Conservation (phyloP, 2,797 vertebrate genomes). For the Menidia menidia region DNA sequence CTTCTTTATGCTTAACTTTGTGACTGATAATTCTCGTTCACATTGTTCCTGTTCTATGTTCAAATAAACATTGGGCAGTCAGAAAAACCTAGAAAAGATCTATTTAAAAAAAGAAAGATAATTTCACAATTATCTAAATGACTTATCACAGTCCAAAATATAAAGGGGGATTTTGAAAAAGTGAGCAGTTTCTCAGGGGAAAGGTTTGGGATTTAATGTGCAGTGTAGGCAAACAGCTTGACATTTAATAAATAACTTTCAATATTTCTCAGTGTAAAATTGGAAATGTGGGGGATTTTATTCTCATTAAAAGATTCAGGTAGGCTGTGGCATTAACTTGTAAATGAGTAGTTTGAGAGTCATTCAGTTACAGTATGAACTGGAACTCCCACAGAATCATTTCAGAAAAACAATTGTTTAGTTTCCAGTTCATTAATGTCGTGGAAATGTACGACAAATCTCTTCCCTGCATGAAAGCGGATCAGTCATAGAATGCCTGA, state of each 20-base stretch:
- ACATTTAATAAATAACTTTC: neutral
- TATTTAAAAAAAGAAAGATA: neutral
- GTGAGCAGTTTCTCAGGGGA: neutral
- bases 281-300: neutral
- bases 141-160: neutral
- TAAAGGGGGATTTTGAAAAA: neutral
- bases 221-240: neutral
- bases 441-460: no score
- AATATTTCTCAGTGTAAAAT: neutral
- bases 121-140: neutral
- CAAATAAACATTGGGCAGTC: no score
- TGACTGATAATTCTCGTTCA: constrained; percentile 6
- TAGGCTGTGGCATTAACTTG: neutral
- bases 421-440: no score
- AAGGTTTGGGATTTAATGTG: neutral
- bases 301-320: neutral
- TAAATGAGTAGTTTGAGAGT: no score
- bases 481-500: no score
- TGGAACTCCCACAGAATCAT: no score
- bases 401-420: no score
- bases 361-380: no score
- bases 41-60: neutral
- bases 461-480: no score
- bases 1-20: constrained; percentile 15
- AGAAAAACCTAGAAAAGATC: neutral